Evolutionary conservation across 2,888 invertebrate genomes (phyloP), one percentile per base, ranked within the genome.

Genomic region (Drosophila mulleri): DNA sequence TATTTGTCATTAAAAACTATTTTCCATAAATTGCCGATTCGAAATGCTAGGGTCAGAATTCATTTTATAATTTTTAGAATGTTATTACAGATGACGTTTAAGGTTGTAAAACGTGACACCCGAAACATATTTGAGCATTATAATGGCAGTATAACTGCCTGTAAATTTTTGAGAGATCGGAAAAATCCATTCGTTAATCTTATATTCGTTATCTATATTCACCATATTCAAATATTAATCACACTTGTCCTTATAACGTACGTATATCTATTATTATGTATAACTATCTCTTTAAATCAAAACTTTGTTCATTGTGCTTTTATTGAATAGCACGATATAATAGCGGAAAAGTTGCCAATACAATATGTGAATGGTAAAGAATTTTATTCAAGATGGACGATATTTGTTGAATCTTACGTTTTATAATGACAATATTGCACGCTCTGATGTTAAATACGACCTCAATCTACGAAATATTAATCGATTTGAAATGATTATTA

Each of bases 171-270:
- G 3, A 65, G n/a, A 26, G 41, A 69, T 3, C 78, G 82, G 3
- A 12, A 12, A 11, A 78, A 86, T 63, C 53, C 23, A 2, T 1
- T 72, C 70, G 11, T 9, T n/a, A n/a, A n/a, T n/a, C n/a, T n/a
- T n/a, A n/a, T n/a, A n/a, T n/a, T n/a, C n/a, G n/a, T n/a, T n/a
- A n/a, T n/a, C n/a, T n/a, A n/a, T n/a, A n/a, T n/a, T n/a, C n/a
- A n/a, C n/a, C 62, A 4, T 83, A 47, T 53, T 20, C 67, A 7
- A 86, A 69, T 42, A 1, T 81, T 0, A 87, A 83, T 26, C 78
- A 78, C 56, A 81, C 76, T 14, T 83, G 82, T 39, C 87, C 45
- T 7, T 45, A 3, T 23, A 45, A 45, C 14, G 45, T 45, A 45
- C 20, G 23, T 45, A 45, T 39, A n/a, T 7, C 6, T 7, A 39